Evolutionary conservation across 2,888 invertebrate species (phyloP).

Genomic region (Monochamus alternatus): DNA sequence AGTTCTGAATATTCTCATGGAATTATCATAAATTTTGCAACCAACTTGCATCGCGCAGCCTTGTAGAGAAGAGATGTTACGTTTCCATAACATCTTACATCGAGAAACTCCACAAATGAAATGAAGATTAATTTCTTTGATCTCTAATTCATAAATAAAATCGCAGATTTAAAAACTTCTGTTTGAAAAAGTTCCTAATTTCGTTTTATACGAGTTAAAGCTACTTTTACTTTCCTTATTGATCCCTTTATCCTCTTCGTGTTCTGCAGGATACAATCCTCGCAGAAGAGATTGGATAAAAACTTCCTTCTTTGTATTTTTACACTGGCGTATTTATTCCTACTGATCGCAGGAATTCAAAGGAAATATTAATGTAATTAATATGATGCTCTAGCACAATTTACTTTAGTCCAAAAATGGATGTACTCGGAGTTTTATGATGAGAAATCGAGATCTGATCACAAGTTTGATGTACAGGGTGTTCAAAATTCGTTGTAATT

Average conservation of each 20-base stretch:
- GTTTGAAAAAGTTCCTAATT: conserved; percentile 34
- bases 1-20: not conserved
- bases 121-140: conserved; percentile 37
- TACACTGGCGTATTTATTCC: not conserved
- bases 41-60: not conserved
- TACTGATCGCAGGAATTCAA: not conserved
- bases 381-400: too few relatives aligned
- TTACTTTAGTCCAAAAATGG: too few relatives aligned
- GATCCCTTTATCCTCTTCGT: conserved; percentile 20
- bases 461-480: too few relatives aligned
- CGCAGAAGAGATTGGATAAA: conserved; percentile 7
- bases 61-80: conserved; percentile 13
- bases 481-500: too few relatives aligned
- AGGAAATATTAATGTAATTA: not conserved
- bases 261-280: conserved; percentile 11
- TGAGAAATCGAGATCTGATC: too few relatives aligned
- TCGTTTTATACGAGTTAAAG: conserved; percentile 25
- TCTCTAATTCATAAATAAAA: conserved; percentile 36
- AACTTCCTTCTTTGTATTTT: conserved; percentile 8
- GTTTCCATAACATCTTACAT: conserved; percentile 25
- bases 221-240: conserved; percentile 28
- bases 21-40: conserved; percentile 27
- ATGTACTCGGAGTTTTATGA: too few relatives aligned
- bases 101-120: conserved; percentile 23
- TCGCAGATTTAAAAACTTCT: conserved; percentile 35